Evolutionary conservation across 2,113 vertebrate genomes (phyloP), one percentile per base, ranked within the genome.

Genomic region (Spea multiplicata): DNA sequence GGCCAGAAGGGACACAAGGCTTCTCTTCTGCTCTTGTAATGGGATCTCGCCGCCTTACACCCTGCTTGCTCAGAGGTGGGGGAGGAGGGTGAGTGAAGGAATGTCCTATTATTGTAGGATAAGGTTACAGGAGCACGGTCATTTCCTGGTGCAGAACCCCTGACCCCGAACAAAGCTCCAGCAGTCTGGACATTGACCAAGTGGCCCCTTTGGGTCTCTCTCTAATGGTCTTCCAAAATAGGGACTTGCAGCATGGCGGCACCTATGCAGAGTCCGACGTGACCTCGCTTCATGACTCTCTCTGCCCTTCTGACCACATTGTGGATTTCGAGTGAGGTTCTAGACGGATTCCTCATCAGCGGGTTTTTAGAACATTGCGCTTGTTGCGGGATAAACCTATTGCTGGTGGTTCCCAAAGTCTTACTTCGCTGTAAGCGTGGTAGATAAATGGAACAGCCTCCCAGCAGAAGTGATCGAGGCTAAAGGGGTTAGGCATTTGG

Each of bases 71-170:
- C 44, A 70, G 45, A 64, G 14, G 30, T 53, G 66, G 57, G 75
- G 75, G 61, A 61, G 67, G 67, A 14, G 47, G 47, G 67, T 44
- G 5, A 49, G 75, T 52, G 46, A 50, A 71, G 67, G 75, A 78
- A 78, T 71, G 75, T 14, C 6, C 5, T 78, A 71, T 78, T 78
- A 78, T 71, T 78, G 55, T 78, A 61, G 75, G 75, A 45, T 78
- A 78, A 71, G 59, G 67, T 71, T 78, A 50, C 75, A 50, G 67
- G 67, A 70, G 75, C 67, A 66, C 45, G 75, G 75, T 78, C 75
- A 78, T 78, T 78, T 78, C 75, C 75, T 78, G 75, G 73, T 66
- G 48, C 62, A 53, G 17, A 62, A 75, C 73, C 73, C 64, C 62
- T 75, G 73, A 75, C 73, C 61, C 62, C 62, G n/a, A 44, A 73